Evolutionary conservation across 2,888 invertebrate species (phyloP), one percentile per base, ranked within the genome.

Genomic region (Ptychoptera albimana): DNA sequence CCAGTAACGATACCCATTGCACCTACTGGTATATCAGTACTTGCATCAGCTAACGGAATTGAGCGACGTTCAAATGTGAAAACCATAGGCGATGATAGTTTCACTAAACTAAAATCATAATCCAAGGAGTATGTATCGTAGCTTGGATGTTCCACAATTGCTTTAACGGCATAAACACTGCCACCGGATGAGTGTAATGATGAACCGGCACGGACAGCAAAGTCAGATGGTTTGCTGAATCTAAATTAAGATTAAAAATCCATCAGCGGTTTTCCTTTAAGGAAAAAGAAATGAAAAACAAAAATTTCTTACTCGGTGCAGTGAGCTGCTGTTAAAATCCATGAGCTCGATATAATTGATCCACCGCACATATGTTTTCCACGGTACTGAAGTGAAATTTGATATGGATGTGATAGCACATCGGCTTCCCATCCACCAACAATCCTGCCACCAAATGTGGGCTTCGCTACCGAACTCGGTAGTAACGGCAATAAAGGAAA

Each of bases 271-370:
- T 7, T 23, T 23, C 7, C 3, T n/a, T n/a, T n/a, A n/a, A n/a
- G n/a, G n/a, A n/a, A n/a, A n/a, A n/a, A n/a, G n/a, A n/a, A n/a
- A n/a, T 23, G 7, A 5, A 23, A 23, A 23, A 23, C 9, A 11
- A 38, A 10, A 34, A 55, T 47, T 30, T 30, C 56, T 53, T 53
- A 64, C 64, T 52, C 51, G 2, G 59, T 58, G 45, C 68, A 68
- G 45, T 68, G 62, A 45, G 66, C 69, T 0, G 70, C 69, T 1
- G 67, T 69, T 6, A 70, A 48, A 3, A 67, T 61, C 43, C 56
- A 57, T 5, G 52, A 56, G 32, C 50, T 49, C 7, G 55, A 57
- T 31, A 69, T 59, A 42, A 69, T 58, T 1, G 65, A 60, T 5
- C 66, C 70, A 12, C 70, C 70, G 44, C 70, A 70, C 43, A 58